phyloP scores from a whole-genome alignment of 2,888 invertebrate species.

The Mycogona germanica region DNA sequence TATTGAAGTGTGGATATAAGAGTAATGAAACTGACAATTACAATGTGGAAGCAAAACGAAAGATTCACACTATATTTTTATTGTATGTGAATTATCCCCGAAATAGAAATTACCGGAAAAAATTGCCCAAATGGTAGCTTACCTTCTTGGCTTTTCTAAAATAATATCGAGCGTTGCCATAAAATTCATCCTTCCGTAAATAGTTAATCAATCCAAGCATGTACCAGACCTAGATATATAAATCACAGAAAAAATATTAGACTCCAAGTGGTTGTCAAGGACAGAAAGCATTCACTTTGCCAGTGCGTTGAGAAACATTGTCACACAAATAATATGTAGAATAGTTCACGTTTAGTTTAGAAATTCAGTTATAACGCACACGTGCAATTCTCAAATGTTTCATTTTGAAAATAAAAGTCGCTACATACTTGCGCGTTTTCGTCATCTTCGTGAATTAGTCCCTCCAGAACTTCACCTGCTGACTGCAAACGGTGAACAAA shows the following conservation, averaged over 20 bases:
- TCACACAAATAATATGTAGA: too few relatives aligned
- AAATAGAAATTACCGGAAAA: too few relatives aligned
- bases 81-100: too few relatives aligned
- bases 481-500: slow-evolving; percentile 25
- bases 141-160: slow-evolving; percentile 34
- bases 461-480: slow-evolving; percentile 34
- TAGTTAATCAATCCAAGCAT: slow-evolving; percentile 37
- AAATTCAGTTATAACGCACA: neutral
- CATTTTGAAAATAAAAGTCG: neutral
- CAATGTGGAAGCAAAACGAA: too few relatives aligned
- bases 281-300: too few relatives aligned
- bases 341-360: neutral
- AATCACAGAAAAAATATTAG: slow-evolving; percentile 1
- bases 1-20: too few relatives aligned
- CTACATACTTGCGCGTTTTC: slow-evolving; percentile 31
- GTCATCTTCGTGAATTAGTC: slow-evolving; percentile 37
- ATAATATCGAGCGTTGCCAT: slow-evolving; percentile 33
- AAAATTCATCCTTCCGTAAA: slow-evolving; percentile 34
- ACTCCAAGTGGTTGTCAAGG: neutral
- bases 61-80: too few relatives aligned
- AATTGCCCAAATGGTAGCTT: neutral
- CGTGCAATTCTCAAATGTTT: neutral
- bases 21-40: too few relatives aligned
- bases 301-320: too few relatives aligned
- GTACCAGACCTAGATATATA: slow-evolving; percentile 38